Base-by-base conservation (phyloP, 2,113 vertebrate genomes). In the Dinomys branickii region DNA sequence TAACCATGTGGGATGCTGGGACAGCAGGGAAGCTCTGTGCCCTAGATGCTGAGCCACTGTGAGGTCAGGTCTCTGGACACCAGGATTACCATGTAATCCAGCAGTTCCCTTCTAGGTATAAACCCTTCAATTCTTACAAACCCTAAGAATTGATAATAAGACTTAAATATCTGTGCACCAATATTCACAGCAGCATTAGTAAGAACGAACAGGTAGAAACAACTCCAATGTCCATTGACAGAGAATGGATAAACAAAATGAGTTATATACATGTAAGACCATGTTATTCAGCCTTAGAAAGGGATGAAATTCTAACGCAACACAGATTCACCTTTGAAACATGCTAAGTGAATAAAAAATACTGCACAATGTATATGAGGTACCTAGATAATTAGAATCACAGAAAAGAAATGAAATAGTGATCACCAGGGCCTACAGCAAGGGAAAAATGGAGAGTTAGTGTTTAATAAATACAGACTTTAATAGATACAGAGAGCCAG, bases 71-170 rank as follows among this genome's bases (percentile, higher is more conserved):
- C 83, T 91, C 78, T 85, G 33, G 44, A 85, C n/a, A 59, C 41
- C 54, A 86, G 44, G 77, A 71, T 33, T 88, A 92, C 50, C 17
- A 12, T 80, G 35, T 30, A 24, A 87, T 47, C 5, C 61, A 80
- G n/a, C 26, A 93, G 58, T 41, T 89, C 20, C 35, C 59, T 88
- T 87, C 52, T 77, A 56, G 35, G 3, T 83, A 65, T 90, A 14
- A 88, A 44, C 58, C 80, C 28, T 35, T 50, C 47, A 50, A 50
- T 50, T 50, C 47, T 50, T 50, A n/a, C n/a, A 50, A 50, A 50
- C 47, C 47, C 47, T 30, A 94, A 50, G 1, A 96, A 83, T 56
- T 63, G 9, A 95, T 95, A 95, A 63, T 47, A 88, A 61, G 54
- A 59, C 3, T 88, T 38, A 88, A 85, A 65, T 86, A 78, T 81